Base-by-base conservation (phyloP, 2,888 invertebrate genomes). In the Taphrorychus bicolor region DNA sequence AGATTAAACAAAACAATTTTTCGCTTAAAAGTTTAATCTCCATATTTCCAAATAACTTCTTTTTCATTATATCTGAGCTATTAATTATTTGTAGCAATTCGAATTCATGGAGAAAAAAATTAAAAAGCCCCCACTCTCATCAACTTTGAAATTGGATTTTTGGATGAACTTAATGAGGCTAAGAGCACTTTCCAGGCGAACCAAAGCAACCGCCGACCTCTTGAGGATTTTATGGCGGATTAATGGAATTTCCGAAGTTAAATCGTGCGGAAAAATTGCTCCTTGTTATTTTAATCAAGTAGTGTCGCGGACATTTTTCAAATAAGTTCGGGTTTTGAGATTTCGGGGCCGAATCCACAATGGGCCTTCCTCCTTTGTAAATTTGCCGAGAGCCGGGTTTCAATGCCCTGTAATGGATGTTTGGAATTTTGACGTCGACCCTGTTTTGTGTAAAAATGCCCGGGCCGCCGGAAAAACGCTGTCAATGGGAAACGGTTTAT, bases 221-320 rank as follows among this genome's bases (percentile, higher is more conserved):
- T 60, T 41, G 52, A 21, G 60, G 52, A 60, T 60, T 60, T 21
- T 51, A 52, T 18, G 60, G 59, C 59, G 52, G 32, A 60, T 60
- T 60, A 60, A 60, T 60, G 52, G 42, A 56, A 63, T 57, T 58
- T 51, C 41, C 58, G 23, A 51, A 51, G 14, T 42, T 24, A 54
- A 59, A 59, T 59, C 49, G 53, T 21, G 18, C 24, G 40, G 59
- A 53, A 59, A 59, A 66, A 54, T 59, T 49, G 24, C 49, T 42
- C 48, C 59, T 66, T 66, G 65, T 66, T 66, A 66, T 66, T 66
- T 66, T 59, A 59, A 66, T 45, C 54, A 53, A 59, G 54, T 59
- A 59, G 59, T 59, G 65, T 59, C 54, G 65, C 54, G 16, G 58
- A 59, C 59, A 59, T 66, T 66, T 59, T 54, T 59, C 54, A 54